Evolutionary conservation across 2,113 vertebrate genomes (phyloP), one percentile per base, ranked within the genome.

Genomic region (Sorex fumeus): DNA sequence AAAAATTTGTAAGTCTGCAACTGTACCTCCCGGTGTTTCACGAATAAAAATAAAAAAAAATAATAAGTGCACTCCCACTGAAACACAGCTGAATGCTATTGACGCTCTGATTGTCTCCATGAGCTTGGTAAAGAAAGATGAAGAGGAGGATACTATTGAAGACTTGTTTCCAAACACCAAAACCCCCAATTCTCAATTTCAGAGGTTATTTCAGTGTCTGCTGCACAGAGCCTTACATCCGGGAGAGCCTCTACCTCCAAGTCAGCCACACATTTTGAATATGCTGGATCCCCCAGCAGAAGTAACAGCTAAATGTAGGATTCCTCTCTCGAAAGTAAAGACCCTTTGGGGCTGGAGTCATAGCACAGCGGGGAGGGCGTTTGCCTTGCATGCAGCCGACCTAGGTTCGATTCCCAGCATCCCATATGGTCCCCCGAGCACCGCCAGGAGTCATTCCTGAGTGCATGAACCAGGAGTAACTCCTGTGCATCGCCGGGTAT

Each of bases 181-280:
- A 97, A 98, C 99, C 81, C 98, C 99, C 93, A 99, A 99, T 95
- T 99, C 99, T 75, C 97, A 98, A 88, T 99, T 99, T 97, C 99
- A 99, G 97, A 98, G 99, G 85, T 98, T 98, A 8, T 99, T 99
- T 97, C 97, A 99, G 99, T 99, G 99, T 96, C 97, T 99, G 92
- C 98, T 99, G 72, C 98, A 99, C 96, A 98, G 99, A 78, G 99
- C 97, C 50, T 97, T 99, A 47, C 97, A 97, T 94, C 98, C 99
- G 0, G 95, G 96, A 66, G 97, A 98, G 10, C 98, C 98, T 6
- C 97, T 99, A 78, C 99, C 99, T 0, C 97, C 98, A 6, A 90
- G 99, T 67, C 99, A 99, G 53, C 98, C 97, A 6, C 98, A 99
- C 96, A 70, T 99, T 96, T 93, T 98, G 95, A 97, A 97, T 43